These are phyloP conservation scores for Mya arenaria DNA, from an alignment of 1,140 invertebrate genomes.

Conservation along the genomic window DNA sequence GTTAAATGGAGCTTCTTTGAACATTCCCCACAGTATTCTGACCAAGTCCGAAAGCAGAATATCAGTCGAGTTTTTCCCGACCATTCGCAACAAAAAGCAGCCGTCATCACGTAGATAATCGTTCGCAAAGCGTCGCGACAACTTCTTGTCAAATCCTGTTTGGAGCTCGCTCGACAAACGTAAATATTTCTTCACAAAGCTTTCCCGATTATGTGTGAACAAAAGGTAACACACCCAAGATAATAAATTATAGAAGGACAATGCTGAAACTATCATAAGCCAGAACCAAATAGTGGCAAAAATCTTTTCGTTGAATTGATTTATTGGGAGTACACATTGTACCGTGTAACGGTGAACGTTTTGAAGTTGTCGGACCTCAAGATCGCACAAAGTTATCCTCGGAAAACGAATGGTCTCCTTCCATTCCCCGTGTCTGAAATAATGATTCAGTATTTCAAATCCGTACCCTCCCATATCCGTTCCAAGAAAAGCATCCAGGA, in stretches of 20 bases:
- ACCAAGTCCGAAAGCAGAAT: slow-evolving; percentile 77
- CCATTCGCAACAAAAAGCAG: slow-evolving; percentile 75
- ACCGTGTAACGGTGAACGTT: slow-evolving; percentile 79
- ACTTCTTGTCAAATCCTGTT: slow-evolving; percentile 68
- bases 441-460: slow-evolving; percentile 79
- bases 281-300: slow-evolving; percentile 80
- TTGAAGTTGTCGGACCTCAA: slow-evolving; percentile 81
- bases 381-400: slow-evolving; percentile 82
- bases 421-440: slow-evolving; percentile 80
- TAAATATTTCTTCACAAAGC: slow-evolving; percentile 78
- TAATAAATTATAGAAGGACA: slow-evolving; percentile 71
- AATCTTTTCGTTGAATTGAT: slow-evolving; percentile 84
- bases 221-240: slow-evolving; percentile 74
- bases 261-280: slow-evolving; percentile 74
- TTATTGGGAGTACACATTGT: slow-evolving; percentile 83
- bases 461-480: slow-evolving; percentile 82
- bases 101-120: slow-evolving; percentile 79
- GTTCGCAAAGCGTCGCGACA: slow-evolving; percentile 72
- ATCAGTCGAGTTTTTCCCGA: slow-evolving; percentile 78
- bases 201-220: slow-evolving; percentile 67
- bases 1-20: slow-evolving; percentile 72
- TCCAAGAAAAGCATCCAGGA: slow-evolving; percentile 82
- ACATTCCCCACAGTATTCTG: slow-evolving; percentile 74
- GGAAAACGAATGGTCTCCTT: slow-evolving; percentile 75
- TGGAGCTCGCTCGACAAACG: slow-evolving; percentile 71